Evolutionary conservation across 2,888 invertebrate species (phyloP).

Genomic region (Nymphalis c-album): DNA sequence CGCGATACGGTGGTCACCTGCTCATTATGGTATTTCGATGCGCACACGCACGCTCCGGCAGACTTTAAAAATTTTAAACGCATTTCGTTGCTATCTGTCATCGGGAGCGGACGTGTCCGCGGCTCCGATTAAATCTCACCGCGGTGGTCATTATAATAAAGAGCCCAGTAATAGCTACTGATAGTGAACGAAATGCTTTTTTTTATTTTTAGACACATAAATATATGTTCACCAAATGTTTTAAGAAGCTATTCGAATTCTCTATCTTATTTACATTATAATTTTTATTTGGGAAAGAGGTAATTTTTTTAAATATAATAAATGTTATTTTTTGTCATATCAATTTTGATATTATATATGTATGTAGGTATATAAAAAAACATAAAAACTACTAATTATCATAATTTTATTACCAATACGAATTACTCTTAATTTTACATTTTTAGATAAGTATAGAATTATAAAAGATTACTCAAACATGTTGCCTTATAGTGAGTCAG

Average conservation of each 20-base stretch:
- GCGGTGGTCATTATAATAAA: constrained; percentile 70
- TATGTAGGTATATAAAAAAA: too few relatives aligned
- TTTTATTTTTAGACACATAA: constrained; percentile 26
- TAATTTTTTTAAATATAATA: too few relatives aligned
- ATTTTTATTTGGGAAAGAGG: too few relatives aligned
- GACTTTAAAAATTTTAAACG: constrained; percentile 64
- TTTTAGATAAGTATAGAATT: too few relatives aligned
- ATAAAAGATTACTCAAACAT: too few relatives aligned
- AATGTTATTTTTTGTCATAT: too few relatives aligned
- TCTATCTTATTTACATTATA: background rate
- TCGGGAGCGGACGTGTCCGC: constrained; percentile 61
- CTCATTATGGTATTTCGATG: constrained; percentile 66
- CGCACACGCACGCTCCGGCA: constrained; percentile 50
- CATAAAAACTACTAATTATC: too few relatives aligned
- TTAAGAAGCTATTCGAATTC: background rate
- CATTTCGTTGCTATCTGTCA: constrained; percentile 76
- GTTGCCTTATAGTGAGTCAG: background rate
- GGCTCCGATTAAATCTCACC: constrained; percentile 68
- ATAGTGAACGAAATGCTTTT: constrained; percentile 28
- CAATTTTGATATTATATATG: too few relatives aligned
- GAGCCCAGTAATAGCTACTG: constrained; percentile 58
- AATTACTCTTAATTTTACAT: too few relatives aligned
- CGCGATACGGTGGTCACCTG: constrained; percentile 66
- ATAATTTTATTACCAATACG: too few relatives aligned
- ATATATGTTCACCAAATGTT: background rate